Conservation (phyloP, 2,888 invertebrate species). For the Gastracanthus pulcherrimus region DNA sequence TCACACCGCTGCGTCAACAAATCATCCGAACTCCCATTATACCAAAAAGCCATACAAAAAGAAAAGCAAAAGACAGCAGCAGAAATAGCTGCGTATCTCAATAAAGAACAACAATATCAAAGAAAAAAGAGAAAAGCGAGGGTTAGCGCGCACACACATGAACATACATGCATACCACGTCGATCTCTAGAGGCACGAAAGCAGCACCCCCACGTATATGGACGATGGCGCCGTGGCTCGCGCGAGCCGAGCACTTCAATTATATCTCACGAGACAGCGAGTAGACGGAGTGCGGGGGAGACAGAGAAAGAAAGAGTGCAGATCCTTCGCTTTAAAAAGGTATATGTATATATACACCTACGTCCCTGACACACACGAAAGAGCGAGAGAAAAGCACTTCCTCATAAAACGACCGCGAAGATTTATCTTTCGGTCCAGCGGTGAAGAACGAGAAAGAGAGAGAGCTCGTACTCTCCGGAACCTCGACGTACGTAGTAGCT, state of each 20-base stretch:
- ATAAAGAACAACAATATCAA: constrained; percentile 33
- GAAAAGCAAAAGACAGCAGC: neutral
- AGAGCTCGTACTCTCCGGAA: constrained; percentile 28
- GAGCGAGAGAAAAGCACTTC: constrained; percentile 55
- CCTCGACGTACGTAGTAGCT: too few species aligned
- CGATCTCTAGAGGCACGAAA: constrained; percentile 16
- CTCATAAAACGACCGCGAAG: constrained; percentile 67
- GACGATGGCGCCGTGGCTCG: constrained; percentile 12
- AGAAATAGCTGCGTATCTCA: neutral
- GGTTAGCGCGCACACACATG: neutral
- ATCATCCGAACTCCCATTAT: too few species aligned
- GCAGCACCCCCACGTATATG: neutral
- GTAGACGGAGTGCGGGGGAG: neutral
- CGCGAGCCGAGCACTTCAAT: constrained; percentile 55
- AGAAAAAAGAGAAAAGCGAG: neutral
- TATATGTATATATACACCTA: constrained; percentile 45
- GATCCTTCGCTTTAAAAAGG: constrained; percentile 59
- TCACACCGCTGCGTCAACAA: too few species aligned
- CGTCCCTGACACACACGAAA: neutral
- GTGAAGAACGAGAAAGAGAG: constrained; percentile 45
- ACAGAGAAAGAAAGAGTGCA: constrained; percentile 16
- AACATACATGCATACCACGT: neutral
- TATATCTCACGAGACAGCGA: constrained; percentile 45
- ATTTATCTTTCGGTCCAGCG: constrained; percentile 71
- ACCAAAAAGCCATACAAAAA: neutral